Evolutionary conservation across 2,888 invertebrate species (phyloP).

Genomic region (Cephus pygmeus): DNA sequence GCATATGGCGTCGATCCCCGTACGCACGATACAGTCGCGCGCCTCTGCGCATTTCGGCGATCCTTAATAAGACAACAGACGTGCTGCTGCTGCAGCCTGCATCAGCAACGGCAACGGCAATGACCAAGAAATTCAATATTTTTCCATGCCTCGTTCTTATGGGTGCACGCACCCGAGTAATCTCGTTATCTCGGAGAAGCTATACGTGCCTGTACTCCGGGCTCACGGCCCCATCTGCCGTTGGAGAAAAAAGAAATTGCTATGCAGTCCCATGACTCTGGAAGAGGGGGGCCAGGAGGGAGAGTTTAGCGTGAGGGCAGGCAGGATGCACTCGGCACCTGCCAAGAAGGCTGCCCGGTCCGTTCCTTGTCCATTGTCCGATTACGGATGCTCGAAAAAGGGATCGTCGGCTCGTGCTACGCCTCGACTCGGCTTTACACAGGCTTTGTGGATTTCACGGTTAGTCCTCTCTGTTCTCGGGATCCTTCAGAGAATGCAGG

Average conservation of each 20-base stretch:
- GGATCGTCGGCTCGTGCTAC: constrained; percentile 1
- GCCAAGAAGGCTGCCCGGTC: background rate
- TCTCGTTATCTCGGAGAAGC: constrained; percentile 37
- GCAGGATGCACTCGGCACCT: constrained; percentile 1
- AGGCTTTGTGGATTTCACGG: constrained; percentile 7
- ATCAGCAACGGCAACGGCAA: background rate
- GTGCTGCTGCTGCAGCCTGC: background rate
- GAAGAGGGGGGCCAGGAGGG: background rate
- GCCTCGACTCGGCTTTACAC: background rate
- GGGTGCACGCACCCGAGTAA: constrained; percentile 19
- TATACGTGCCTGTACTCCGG: constrained; percentile 30
- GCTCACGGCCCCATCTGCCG: constrained; percentile 30
- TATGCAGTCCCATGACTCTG: background rate
- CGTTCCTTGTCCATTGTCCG: background rate
- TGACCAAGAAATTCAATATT: constrained; percentile 18
- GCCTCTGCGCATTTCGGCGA: background rate
- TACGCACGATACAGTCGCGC: background rate
- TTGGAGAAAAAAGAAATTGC: constrained; percentile 29
- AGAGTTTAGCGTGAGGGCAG: background rate
- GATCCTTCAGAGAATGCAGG: background rate
- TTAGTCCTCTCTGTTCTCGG: background rate
- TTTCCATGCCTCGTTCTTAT: background rate
- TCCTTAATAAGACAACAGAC: background rate
- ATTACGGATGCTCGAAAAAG: background rate
- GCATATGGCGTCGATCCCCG: background rate